Evolutionary conservation across 2,797 vertebrate genomes (phyloP).

Genomic region (Lacerta agilis): DNA sequence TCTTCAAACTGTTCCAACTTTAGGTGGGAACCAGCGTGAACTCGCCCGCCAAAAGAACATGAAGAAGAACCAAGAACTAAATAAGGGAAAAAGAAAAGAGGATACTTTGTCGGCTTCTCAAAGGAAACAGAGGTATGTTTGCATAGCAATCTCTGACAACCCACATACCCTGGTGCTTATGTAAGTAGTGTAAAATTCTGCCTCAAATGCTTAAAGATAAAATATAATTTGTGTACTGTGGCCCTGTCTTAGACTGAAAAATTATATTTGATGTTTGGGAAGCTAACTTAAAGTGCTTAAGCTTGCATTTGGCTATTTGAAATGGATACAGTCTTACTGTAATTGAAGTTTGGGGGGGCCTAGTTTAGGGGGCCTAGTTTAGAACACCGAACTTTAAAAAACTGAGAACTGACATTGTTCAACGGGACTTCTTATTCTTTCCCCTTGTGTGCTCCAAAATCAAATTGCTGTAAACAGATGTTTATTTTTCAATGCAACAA

Average conservation of each 20-base stretch:
- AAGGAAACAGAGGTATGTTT: conserved; percentile 79
- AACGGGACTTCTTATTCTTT: too few relatives aligned
- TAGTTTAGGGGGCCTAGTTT: background rate
- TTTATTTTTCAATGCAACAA: background rate
- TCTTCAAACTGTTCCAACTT: background rate
- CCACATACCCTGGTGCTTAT: background rate
- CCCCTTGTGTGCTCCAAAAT: too few relatives aligned
- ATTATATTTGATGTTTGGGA: background rate
- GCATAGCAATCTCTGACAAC: background rate
- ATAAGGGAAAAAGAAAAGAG: conserved; percentile 82
- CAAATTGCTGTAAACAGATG: too few relatives aligned
- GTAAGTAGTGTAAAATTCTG: background rate
- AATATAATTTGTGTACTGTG: background rate
- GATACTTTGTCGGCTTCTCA: conserved; percentile 78
- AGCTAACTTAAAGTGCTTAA: background rate
- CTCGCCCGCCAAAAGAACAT: conserved; percentile 82
- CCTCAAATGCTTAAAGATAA: background rate
- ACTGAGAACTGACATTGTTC: background rate
- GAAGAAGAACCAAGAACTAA: conserved; percentile 81
- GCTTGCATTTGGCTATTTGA: background rate
- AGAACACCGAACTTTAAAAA: background rate
- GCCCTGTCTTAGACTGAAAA: background rate
- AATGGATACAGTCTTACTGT: background rate
- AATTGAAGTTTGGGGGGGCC: background rate
- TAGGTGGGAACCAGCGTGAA: conserved; percentile 83